Conservation (phyloP, 2,797 vertebrate genomes). For the Malurus splendens region DNA sequence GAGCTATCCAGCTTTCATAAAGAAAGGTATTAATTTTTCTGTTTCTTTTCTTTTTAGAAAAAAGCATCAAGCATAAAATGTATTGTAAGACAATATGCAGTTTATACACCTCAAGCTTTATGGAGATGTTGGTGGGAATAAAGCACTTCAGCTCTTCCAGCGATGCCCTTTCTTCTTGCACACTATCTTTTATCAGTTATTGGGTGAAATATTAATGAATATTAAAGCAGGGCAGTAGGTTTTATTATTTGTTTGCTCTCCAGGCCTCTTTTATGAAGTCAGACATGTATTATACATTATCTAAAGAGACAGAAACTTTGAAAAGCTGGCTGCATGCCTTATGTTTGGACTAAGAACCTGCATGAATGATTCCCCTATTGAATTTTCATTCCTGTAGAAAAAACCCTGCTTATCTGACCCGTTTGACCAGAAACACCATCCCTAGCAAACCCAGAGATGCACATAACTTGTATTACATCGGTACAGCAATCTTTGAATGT, state of each 20-base stretch:
- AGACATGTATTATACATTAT: background rate
- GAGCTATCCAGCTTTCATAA: background rate
- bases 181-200: background rate
- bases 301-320: background rate
- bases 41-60: background rate
- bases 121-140: background rate
- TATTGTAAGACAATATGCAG: background rate
- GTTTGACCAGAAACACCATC: background rate
- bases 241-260: constrained; percentile 31
- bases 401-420: background rate
- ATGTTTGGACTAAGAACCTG: background rate
- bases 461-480: background rate
- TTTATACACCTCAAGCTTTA: background rate
- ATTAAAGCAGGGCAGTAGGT: background rate
- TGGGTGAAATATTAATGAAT: constrained; percentile 13
- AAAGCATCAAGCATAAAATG: background rate
- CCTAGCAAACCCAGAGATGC: background rate
- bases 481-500: background rate
- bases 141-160: background rate
- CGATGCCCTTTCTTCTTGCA: background rate
- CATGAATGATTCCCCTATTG: background rate
- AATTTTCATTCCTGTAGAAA: constrained; percentile 4
- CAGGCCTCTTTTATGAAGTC: background rate
- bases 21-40: background rate
- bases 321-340: background rate